Conservation (phyloP, 2,888 invertebrate genomes). For the Mythimna vitellina region DNA sequence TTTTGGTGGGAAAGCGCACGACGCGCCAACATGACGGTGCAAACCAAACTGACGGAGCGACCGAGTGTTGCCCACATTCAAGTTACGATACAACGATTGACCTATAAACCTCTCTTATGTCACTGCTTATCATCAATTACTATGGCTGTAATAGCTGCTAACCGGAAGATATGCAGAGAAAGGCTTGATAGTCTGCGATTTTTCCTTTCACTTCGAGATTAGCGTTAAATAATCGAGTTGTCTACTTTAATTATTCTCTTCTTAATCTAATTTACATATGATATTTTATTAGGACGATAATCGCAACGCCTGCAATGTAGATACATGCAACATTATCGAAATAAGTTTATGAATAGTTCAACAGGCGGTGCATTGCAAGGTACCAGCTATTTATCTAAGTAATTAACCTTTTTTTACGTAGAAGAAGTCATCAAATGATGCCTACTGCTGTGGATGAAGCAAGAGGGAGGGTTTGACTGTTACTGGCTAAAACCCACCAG, state of each 20-base stretch:
- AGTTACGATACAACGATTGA: slow-evolving; percentile 63
- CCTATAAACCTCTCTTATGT: slow-evolving; percentile 70
- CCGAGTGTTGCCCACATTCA: slow-evolving; percentile 59
- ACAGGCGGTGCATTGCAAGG: slow-evolving; percentile 1
- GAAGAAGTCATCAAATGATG: too few species aligned
- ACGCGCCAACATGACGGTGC: slow-evolving; percentile 64
- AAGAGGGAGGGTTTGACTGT: too few species aligned
- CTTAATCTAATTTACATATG: background rate
- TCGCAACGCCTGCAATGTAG: slow-evolving; percentile 22
- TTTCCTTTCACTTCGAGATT: background rate
- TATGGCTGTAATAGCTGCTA: slow-evolving; percentile 6
- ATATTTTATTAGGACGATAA: background rate
- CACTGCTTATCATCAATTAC: slow-evolving; percentile 58
- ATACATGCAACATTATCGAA: slow-evolving; percentile 15
- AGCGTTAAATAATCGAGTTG: background rate
- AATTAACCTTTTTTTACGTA: too few species aligned
- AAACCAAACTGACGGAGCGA: slow-evolving; percentile 65
- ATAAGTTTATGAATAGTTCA: background rate
- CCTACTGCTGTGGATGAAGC: too few species aligned
- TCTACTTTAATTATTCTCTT: background rate
- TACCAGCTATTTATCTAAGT: too few species aligned
- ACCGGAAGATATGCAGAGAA: slow-evolving; percentile 18
- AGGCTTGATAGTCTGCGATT: background rate
- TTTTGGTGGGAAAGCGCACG: slow-evolving; percentile 53
- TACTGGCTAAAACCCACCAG: too few species aligned